Conservation (phyloP, 2,113 vertebrate genomes). For the Erythrocebus patas region DNA sequence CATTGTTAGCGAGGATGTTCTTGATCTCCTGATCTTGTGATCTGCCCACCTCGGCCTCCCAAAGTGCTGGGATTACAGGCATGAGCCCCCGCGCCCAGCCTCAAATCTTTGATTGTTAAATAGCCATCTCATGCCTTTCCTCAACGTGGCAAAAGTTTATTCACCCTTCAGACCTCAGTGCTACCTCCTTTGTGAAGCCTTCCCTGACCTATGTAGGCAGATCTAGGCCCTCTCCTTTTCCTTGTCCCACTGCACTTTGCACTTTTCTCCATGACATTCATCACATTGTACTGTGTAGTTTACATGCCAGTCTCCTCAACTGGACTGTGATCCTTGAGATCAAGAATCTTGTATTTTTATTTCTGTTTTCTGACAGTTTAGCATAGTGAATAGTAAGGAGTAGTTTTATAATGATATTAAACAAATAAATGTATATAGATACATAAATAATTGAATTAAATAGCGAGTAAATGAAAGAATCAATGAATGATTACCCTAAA, state of each 20-base stretch:
- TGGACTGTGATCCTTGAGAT: neutral
- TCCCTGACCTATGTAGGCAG: neutral
- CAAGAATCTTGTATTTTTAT: neutral
- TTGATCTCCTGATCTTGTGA: too few relatives aligned
- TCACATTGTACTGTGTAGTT: neutral
- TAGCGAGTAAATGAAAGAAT: neutral
- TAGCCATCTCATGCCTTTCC: neutral
- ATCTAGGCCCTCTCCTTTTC: neutral
- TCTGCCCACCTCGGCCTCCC: too few relatives aligned
- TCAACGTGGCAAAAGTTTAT: neutral
- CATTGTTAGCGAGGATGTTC: too few relatives aligned
- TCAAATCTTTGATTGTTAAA: neutral
- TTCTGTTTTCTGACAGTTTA: slow-evolving; percentile 30
- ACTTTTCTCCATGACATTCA: neutral
- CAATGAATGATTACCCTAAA: slow-evolving; percentile 8
- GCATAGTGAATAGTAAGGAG: neutral
- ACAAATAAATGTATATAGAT: neutral
- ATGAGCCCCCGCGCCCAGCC: too few relatives aligned
- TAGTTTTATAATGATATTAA: slow-evolving; percentile 12
- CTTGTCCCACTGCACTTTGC: neutral
- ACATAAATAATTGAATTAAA: too few relatives aligned
- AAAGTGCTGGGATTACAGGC: too few relatives aligned
- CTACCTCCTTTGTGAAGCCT: neutral
- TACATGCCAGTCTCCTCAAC: neutral
- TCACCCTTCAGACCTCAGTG: neutral